Evolutionary conservation across 2,888 invertebrate genomes (phyloP).

Genomic region (Agrochola litura): DNA sequence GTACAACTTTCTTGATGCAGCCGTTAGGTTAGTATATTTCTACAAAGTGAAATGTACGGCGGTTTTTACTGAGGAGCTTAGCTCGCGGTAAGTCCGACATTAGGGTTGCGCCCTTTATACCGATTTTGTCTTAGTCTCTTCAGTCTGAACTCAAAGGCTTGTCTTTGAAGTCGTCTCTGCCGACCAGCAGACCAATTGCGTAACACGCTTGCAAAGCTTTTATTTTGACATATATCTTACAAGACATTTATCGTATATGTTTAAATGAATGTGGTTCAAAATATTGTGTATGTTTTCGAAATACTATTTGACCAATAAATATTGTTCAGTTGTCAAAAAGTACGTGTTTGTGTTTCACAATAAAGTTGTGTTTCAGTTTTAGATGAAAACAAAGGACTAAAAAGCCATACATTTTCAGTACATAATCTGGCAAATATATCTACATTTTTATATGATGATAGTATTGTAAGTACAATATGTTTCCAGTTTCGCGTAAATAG

Average conservation of each 20-base stretch:
- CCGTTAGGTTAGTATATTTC: neutral
- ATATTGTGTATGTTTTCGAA: neutral
- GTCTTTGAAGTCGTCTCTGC: constrained; percentile 39
- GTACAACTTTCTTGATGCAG: constrained; percentile 5
- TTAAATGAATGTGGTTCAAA: neutral
- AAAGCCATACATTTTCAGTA: constrained; percentile 22
- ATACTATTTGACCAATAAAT: constrained; percentile 9
- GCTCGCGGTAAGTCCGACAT: constrained; percentile 29
- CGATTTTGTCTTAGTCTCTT: constrained; percentile 50
- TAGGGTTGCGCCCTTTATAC: constrained; percentile 45
- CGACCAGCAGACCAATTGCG: constrained; percentile 23
- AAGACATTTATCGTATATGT: too few relatives aligned
- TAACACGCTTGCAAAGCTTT: neutral
- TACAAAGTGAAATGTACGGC: constrained; percentile 23
- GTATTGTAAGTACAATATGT: constrained; percentile 41
- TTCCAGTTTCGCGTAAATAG: constrained; percentile 53
- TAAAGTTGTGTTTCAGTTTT: constrained; percentile 7
- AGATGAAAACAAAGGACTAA: constrained; percentile 24
- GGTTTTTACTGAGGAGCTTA: constrained; percentile 31
- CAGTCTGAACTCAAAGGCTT: constrained; percentile 45
- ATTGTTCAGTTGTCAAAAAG: neutral
- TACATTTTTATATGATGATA: constrained; percentile 38
- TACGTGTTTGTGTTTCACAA: constrained; percentile 5
- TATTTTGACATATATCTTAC: too few relatives aligned
- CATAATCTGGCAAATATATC: constrained; percentile 51